phyloP scores from a whole-genome alignment of 2,888 invertebrate genomes.

The Hemistola chrysoprasaria region DNA sequence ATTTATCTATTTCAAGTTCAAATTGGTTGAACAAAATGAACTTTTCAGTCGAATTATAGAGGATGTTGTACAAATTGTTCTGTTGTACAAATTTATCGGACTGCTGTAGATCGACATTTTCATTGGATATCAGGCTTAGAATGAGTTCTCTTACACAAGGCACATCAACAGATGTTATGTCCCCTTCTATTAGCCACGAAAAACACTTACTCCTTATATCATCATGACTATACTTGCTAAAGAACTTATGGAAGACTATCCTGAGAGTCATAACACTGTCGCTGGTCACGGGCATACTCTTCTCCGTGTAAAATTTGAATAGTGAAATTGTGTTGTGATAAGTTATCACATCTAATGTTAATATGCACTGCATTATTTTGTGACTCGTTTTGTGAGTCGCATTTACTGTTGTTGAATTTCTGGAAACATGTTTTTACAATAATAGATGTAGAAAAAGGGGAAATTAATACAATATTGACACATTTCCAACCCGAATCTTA shows the following conservation, averaged over 20 bases:
- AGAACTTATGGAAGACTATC: conserved; percentile 53
- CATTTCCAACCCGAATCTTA: too few relatives aligned
- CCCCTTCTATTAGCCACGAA: conserved; percentile 54
- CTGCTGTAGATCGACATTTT: conserved; percentile 43
- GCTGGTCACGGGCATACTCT: conserved; percentile 62
- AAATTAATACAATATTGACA: too few relatives aligned
- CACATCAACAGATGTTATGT: conserved; percentile 36
- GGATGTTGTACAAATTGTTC: conserved; percentile 41
- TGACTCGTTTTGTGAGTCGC: conserved; percentile 55
- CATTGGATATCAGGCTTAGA: conserved; percentile 53
- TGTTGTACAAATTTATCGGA: conserved; percentile 10
- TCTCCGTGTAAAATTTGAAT: conserved; percentile 64
- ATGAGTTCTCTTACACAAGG: conserved; percentile 44
- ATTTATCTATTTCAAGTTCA: conserved; percentile 41
- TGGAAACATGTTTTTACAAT: conserved; percentile 41
- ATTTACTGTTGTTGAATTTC: conserved; percentile 52
- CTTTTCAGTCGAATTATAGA: conserved; percentile 56
- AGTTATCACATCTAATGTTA: conserved; percentile 47
- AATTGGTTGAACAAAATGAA: conserved; percentile 65
- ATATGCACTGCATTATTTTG: conserved; percentile 52
- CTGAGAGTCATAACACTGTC: conserved; percentile 56
- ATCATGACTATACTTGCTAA: conserved; percentile 53
- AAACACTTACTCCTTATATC: conserved; percentile 52
- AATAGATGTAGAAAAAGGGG: too few relatives aligned
- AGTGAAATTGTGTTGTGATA: conserved; percentile 54